These are phyloP conservation scores for Eulemur coronatus DNA, from an alignment of 2,797 vertebrate genomes.

Conservation along the genomic window DNA sequence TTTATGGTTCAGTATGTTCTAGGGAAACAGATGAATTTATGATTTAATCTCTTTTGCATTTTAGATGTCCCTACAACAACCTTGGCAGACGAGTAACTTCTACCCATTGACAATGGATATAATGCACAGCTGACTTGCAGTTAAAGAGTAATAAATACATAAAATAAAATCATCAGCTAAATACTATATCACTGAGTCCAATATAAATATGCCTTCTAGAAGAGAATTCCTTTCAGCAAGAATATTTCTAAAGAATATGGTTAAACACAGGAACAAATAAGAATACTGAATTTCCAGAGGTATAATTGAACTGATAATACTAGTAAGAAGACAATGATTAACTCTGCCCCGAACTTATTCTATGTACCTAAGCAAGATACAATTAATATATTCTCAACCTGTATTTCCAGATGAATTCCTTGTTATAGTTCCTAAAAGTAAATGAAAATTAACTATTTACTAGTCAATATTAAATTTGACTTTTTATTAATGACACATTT, in stretches of 20 bases:
- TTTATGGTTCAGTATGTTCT: conserved; percentile 21
- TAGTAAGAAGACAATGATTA: not conserved
- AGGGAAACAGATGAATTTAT: conserved; percentile 37
- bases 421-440: not conserved
- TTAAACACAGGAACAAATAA: not conserved
- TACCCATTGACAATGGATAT: not conserved
- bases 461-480: not conserved
- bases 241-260: not conserved
- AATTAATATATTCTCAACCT: not conserved
- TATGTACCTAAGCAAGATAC: not conserved
- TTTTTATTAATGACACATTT: not conserved
- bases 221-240: not conserved
- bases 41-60: conserved; percentile 42
- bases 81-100: conserved; percentile 30
- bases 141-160: conserved; percentile 32
- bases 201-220: not conserved
- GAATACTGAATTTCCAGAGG: not conserved
- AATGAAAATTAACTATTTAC: not conserved
- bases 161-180: conserved; percentile 40
- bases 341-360: not conserved
- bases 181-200: not conserved
- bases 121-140: conserved; percentile 1
- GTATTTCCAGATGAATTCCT: not conserved
- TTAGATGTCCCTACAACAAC: conserved; percentile 46
- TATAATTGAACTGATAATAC: not conserved